Conservation (phyloP, 2,888 invertebrate species). For the Deilephila elpenor region DNA sequence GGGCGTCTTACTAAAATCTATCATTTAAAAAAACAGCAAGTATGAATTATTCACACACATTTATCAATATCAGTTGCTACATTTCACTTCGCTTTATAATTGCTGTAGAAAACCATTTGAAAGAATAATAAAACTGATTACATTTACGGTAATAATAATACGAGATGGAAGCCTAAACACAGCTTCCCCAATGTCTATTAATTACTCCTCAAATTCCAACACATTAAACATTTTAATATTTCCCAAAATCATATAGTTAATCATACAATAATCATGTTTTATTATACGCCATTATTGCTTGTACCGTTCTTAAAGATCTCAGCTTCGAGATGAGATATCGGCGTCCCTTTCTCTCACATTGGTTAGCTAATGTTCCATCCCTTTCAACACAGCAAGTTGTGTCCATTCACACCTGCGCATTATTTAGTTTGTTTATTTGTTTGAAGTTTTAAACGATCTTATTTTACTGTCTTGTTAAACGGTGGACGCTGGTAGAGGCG, state of each 20-base stretch:
- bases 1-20: no score
- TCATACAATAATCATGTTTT: conserved; percentile 27
- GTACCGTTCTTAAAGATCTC: conserved; percentile 30
- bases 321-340: conserved; percentile 26
- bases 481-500: conserved; percentile 11
- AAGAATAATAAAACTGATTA: no score
- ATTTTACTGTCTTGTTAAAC: conserved; percentile 59
- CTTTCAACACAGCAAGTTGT: conserved; percentile 65
- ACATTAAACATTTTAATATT: conserved; percentile 22
- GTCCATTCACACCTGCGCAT: conserved; percentile 78
- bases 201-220: conserved; percentile 39
- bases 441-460: conserved; percentile 63
- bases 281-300: conserved; percentile 21
- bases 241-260: conserved; percentile 24
- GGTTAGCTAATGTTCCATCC: conserved; percentile 46
- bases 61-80: no score
- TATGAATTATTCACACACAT: no score
- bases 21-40: no score
- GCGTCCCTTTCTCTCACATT: background rate
- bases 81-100: no score
- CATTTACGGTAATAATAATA: no score
- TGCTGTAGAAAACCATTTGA: no score
- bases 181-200: conserved; percentile 1
- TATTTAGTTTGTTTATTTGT: conserved; percentile 75
- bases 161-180: background rate